These are phyloP conservation scores for Nebria ingens DNA, from an alignment of 1,140 invertebrate genomes.

Conservation along the genomic window DNA sequence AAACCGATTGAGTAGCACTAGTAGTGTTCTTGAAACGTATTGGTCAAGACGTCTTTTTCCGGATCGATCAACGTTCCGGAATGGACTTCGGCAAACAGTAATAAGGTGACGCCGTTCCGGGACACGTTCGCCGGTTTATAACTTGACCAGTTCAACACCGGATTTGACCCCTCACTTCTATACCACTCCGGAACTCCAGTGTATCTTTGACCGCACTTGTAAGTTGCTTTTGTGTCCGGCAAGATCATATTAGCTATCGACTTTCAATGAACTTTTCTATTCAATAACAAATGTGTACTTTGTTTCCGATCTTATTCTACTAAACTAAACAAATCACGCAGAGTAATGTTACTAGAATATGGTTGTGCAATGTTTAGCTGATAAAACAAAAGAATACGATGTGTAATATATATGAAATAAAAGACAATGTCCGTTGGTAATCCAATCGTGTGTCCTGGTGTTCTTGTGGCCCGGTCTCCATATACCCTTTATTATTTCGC, in stretches of 20 bases:
- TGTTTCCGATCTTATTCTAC: background rate
- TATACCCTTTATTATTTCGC: background rate
- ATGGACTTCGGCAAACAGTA: background rate
- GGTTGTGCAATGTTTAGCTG: background rate
- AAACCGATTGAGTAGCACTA: background rate
- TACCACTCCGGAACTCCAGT: too few species aligned
- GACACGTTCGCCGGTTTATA: conserved; percentile 3
- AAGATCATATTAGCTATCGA: background rate
- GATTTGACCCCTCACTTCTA: background rate
- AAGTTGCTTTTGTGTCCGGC: background rate
- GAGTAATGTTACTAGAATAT: background rate
- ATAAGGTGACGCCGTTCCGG: background rate
- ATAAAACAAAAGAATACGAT: conserved; percentile 8
- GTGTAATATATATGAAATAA: conserved; percentile 9
- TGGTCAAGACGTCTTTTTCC: background rate
- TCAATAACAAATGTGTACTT: background rate
- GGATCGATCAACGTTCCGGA: background rate
- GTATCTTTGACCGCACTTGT: background rate
- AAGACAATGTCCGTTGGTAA: background rate
- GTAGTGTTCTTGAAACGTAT: background rate
- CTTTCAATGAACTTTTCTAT: background rate
- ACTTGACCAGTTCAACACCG: background rate
- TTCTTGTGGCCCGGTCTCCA: background rate
- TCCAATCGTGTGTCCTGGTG: background rate
- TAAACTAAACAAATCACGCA: background rate